Conservation (phyloP, 2,797 vertebrate species). For the Silurus lanzhouensis region DNA sequence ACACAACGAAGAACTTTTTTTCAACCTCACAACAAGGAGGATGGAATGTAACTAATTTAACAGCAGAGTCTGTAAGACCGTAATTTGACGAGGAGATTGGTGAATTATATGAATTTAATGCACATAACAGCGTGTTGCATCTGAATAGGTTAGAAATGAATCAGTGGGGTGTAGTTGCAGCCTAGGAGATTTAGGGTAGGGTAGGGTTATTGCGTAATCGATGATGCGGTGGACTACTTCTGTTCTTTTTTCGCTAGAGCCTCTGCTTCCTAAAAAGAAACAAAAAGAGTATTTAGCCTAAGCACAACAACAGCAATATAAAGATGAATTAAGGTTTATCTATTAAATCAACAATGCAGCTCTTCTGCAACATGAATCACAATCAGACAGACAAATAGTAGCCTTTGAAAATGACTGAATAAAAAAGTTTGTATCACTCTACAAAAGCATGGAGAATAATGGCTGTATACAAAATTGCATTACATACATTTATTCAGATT, state of each 20-base stretch:
- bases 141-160: background rate
- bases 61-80: background rate
- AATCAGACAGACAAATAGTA: background rate
- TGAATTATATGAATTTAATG: background rate
- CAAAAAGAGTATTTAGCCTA: slow-evolving; percentile 47
- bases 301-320: slow-evolving; percentile 48
- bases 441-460: background rate
- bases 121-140: slow-evolving; percentile 5
- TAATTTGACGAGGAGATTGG: background rate
- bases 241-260: slow-evolving; percentile 81
- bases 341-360: background rate
- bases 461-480: background rate
- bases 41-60: background rate
- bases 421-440: background rate
- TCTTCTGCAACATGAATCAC: background rate
- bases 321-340: background rate
- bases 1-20: background rate
- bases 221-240: slow-evolving; percentile 65
- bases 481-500: background rate
- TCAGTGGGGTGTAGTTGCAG: slow-evolving; percentile 34
- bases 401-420: background rate
- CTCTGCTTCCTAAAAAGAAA: slow-evolving; percentile 86
- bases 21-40: slow-evolving; percentile 16
- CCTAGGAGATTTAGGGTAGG: slow-evolving; percentile 19
- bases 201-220: background rate